Percentiles rank a stretch among this genome's conserved stretches.
These are phyloP conservation scores for Machimus rusticus DNA, from an alignment of 2,888 invertebrate species.

Conservation along the genomic window DNA sequence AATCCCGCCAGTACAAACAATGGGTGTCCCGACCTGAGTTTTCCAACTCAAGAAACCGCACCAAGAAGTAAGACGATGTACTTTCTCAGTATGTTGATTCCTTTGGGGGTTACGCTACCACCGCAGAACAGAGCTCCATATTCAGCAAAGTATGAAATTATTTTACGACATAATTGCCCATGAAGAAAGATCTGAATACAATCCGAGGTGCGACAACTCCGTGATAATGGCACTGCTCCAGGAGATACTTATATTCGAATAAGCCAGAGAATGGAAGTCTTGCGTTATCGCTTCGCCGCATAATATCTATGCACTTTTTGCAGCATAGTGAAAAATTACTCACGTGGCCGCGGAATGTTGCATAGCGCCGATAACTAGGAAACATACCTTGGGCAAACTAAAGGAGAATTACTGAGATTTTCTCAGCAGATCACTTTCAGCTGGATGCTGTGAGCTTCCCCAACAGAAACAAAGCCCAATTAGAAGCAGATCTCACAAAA, in stretches of 20 bases:
- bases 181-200: slow-evolving; percentile 26
- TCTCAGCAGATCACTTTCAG: slow-evolving; percentile 9
- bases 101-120: not conserved
- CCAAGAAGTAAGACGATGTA: slow-evolving; percentile 2
- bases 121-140: not conserved
- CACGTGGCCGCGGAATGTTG: not conserved
- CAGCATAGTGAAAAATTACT: not conserved
- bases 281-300: not conserved
- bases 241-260: not conserved
- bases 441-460: not conserved
- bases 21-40: not conserved
- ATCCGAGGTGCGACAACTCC: slow-evolving; percentile 17
- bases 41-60: not conserved
- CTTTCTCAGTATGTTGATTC: not conserved
- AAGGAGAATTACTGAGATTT: not conserved
- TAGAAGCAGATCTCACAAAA: slow-evolving; percentile 18
- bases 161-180: slow-evolving; percentile 33
- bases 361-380: not conserved
- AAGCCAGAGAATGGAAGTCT: not conserved
- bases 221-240: not conserved
- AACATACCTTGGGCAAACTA: not conserved
- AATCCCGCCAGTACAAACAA: not conserved
- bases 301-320: not conserved
- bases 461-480: not conserved
- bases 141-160: slow-evolving; percentile 30